Percentiles rank a stretch among this genome's conserved stretches.
phyloP scores from a whole-genome alignment of 2,797 vertebrate genomes.

The Merluccius polli region DNA sequence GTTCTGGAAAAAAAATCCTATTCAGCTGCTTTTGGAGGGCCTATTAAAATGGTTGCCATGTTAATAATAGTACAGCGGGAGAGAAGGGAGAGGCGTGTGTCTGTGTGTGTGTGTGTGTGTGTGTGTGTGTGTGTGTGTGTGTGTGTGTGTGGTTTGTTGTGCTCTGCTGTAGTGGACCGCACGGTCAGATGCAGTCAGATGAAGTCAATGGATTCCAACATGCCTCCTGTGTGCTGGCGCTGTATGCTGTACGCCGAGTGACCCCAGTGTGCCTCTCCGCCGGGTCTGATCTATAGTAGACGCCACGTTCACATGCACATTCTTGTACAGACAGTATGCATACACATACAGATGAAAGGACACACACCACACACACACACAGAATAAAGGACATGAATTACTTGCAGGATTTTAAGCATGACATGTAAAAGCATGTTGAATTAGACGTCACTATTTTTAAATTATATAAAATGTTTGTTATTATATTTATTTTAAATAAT shows the following conservation, averaged over 20 bases:
- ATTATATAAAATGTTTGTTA: too few relatives aligned
- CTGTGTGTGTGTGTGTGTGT: constrained; percentile 24
- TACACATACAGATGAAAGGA: neutral
- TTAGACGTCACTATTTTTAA: neutral
- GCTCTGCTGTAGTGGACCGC: neutral
- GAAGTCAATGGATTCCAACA: neutral
- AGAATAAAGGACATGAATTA: neutral
- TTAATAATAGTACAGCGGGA: constrained; percentile 57
- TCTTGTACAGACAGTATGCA: too few relatives aligned
- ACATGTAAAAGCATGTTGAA: too few relatives aligned
- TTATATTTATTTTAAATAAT: neutral
- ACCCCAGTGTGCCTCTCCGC: neutral
- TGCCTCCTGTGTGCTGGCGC: neutral
- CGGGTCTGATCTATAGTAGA: neutral
- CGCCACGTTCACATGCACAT: too few relatives aligned
- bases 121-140: neutral
- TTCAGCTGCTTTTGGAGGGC: constrained; percentile 51
- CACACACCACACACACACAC: neutral
- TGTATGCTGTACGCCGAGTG: neutral
- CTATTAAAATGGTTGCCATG: constrained; percentile 62
- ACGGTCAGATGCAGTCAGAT: neutral
- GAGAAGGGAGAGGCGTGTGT: constrained; percentile 45
- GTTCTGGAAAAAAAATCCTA: constrained; percentile 23
- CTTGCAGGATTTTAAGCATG: neutral
- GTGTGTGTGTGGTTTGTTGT: neutral